Evolutionary conservation across 2,797 vertebrate genomes (phyloP).

Genomic region (Clarias pachynema): DNA sequence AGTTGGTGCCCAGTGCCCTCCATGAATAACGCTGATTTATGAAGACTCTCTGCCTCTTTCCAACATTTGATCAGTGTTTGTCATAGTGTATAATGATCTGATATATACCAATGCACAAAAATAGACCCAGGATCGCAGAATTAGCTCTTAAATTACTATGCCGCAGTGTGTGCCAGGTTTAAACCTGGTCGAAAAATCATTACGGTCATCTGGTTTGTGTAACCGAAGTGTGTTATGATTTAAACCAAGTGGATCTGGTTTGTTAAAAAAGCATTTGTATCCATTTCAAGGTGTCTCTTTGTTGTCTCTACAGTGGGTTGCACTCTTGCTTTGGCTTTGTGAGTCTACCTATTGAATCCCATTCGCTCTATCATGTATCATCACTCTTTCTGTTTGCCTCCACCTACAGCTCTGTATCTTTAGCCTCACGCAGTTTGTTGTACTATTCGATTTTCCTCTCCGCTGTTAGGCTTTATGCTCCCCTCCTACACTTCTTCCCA

Average conservation of each 20-base stretch:
- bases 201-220: not conserved
- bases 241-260: not conserved
- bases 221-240: not conserved
- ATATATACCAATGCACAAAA: not conserved
- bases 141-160: not conserved
- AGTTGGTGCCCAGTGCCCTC: constrained; percentile 22
- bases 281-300: not conserved
- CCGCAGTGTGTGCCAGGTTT: not conserved
- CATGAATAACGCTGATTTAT: constrained; percentile 14
- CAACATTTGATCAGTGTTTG: constrained; percentile 1
- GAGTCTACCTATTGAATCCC: not conserved
- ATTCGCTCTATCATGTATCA: not conserved
- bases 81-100: not conserved
- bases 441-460: not conserved
- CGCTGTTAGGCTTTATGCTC: not conserved
- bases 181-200: not conserved
- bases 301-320: not conserved
- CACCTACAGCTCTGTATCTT: constrained; percentile 4
- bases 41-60: not conserved
- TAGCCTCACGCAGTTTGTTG: not conserved
- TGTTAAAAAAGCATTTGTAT: not conserved
- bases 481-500: constrained; percentile 2
- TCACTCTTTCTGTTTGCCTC: not conserved
- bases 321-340: not conserved
- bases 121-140: not conserved